Evolutionary conservation across 2,113 vertebrate genomes (phyloP).

Genomic region (Rhynchopsitta pachyrhyncha): DNA sequence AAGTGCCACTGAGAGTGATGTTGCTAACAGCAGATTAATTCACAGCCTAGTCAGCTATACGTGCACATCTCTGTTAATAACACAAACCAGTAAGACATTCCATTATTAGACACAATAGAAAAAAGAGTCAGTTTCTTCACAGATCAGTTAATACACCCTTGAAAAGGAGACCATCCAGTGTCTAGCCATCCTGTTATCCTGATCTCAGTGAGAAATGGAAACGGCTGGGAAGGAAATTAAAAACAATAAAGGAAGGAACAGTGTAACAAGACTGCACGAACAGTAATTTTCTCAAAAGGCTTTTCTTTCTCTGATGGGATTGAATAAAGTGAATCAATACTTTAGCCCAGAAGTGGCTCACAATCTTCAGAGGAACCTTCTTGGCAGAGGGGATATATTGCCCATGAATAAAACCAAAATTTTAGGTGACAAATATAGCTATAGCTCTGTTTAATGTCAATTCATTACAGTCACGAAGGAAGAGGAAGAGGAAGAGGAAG

Average conservation of each 20-base stretch:
- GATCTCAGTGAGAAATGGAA: neutral
- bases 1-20: neutral
- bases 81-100: neutral
- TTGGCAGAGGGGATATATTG: neutral
- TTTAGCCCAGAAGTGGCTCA: neutral
- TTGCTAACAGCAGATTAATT: neutral
- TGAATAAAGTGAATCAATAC: neutral
- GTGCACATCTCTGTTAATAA: neutral
- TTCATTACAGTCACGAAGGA: neutral
- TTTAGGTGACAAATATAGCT: neutral
- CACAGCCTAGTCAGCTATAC: neutral
- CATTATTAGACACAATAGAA: neutral
- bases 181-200: neutral
- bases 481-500: no score
- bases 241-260: neutral
- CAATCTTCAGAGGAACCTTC: neutral
- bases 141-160: neutral
- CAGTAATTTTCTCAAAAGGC: neutral
- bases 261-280: neutral
- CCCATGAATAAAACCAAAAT: neutral
- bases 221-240: neutral
- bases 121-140: neutral
- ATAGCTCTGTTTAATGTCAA: neutral
- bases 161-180: neutral
- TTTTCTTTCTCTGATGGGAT: neutral